Evolutionary conservation across 64 coral and sea anemone species (phyloP).

Genomic region (Stylophora pistillata): DNA sequence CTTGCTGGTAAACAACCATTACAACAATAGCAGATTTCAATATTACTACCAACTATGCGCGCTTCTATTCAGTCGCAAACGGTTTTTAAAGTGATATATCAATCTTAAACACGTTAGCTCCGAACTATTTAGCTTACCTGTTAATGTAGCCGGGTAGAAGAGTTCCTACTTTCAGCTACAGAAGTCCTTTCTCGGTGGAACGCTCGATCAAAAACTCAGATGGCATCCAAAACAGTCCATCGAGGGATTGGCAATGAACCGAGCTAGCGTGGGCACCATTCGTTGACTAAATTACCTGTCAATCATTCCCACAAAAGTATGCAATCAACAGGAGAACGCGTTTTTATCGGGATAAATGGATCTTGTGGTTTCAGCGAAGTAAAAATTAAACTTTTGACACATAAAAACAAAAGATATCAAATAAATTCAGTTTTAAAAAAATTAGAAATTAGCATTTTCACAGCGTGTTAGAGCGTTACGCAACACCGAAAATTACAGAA

Average conservation of each 20-base stretch:
- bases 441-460: not conserved
- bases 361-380: not conserved
- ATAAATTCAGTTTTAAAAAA: not conserved
- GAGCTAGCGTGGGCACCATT: constrained; percentile 44
- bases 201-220: not conserved
- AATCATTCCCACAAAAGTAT: constrained; percentile 38
- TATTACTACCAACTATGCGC: constrained; percentile 1
- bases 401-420: not conserved
- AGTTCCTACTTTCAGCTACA: constrained; percentile 4
- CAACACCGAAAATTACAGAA: not conserved
- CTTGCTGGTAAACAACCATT: constrained; percentile 26
- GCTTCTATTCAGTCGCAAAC: not conserved
- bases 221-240: constrained; percentile 10
- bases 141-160: not conserved
- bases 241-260: constrained; percentile 38
- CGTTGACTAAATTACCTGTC: constrained; percentile 50
- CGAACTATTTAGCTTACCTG: not conserved
- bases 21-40: constrained; percentile 40
- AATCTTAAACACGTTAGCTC: not conserved
- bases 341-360: not conserved
- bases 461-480: too few species aligned
- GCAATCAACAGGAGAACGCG: constrained; percentile 9
- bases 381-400: not conserved
- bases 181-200: not conserved
- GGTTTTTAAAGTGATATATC: not conserved